Evolutionary conservation across 2,888 invertebrate genomes (phyloP).

Genomic region (Andrena bucephala): DNA sequence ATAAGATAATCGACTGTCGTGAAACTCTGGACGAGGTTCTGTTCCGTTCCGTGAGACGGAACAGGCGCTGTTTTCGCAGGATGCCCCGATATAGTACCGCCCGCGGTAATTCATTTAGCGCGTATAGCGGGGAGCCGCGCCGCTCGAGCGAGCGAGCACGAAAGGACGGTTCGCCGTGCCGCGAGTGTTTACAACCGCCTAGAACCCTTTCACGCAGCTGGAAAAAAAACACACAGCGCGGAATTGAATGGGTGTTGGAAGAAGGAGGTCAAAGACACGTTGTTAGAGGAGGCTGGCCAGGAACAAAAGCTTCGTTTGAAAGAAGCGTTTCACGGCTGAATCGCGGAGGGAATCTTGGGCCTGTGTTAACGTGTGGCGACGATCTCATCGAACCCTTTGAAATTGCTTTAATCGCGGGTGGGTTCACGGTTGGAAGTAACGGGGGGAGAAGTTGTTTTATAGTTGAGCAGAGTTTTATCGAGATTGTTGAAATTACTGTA

Average conservation of each 20-base stretch:
- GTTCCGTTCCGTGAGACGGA: too few relatives aligned
- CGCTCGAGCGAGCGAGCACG: background rate
- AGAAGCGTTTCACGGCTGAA: background rate
- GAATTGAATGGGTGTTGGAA: background rate
- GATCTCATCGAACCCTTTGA: background rate
- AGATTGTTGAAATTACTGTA: too few relatives aligned
- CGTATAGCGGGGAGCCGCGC: background rate
- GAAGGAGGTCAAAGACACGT: conserved; percentile 41
- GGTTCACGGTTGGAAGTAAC: background rate
- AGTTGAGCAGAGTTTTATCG: too few relatives aligned
- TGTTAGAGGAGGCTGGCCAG: conserved; percentile 10
- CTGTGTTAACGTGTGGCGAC: background rate
- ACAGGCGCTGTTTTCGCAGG: background rate
- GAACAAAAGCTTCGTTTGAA: conserved; percentile 13
- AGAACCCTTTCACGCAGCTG: conserved; percentile 3
- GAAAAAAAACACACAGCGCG: conserved; percentile 3
- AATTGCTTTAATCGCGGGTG: background rate
- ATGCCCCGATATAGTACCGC: background rate
- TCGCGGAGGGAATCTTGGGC: background rate
- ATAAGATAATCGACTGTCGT: too few relatives aligned
- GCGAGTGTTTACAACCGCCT: background rate
- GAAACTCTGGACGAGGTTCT: too few relatives aligned
- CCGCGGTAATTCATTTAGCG: conserved; percentile 20
- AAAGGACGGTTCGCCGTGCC: conserved; percentile 1
- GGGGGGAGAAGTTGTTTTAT: background rate